A percentile compares a stretch with the other conserved stretches of the same genome.
Evolutionary conservation across 2,888 invertebrate species (phyloP).

Genomic region (Drosophila kanekoi): DNA sequence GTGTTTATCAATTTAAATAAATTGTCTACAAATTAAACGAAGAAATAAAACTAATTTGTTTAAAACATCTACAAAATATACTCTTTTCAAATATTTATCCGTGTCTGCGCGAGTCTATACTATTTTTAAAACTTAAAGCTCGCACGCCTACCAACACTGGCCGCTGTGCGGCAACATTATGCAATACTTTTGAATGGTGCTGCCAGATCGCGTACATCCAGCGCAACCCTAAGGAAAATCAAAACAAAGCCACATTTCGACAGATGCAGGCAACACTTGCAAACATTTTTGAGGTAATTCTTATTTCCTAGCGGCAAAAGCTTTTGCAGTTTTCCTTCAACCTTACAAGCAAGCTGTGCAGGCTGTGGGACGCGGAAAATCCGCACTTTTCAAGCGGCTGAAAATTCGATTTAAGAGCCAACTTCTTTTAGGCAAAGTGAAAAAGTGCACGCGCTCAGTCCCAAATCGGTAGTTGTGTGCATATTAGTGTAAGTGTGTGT

Average conservation of each 20-base stretch:
- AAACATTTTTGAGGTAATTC: conserved; percentile 60
- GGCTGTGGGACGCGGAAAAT: conserved; percentile 48
- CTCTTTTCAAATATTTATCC: not conserved
- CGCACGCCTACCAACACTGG: conserved; percentile 26
- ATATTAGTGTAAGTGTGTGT: conserved; percentile 31
- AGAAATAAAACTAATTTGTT: not conserved
- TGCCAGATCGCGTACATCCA: conserved; percentile 36
- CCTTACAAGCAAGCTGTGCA: conserved; percentile 56
- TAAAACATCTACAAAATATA: not conserved
- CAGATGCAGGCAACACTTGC: conserved; percentile 60
- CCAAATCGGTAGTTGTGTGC: conserved; percentile 32
- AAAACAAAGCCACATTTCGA: conserved; percentile 59
- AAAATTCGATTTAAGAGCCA: conserved; percentile 65
- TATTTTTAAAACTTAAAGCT: conserved; percentile 3
- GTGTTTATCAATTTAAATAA: conserved; percentile 50
- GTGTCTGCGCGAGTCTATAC: not conserved
- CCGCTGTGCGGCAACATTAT: conserved; percentile 14
- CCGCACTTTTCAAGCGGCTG: conserved; percentile 37
- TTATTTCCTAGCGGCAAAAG: conserved; percentile 70
- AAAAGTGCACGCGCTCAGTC: conserved; percentile 47
- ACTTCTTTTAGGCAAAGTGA: conserved; percentile 43
- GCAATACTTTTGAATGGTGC: conserved; percentile 44
- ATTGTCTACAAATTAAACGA: conserved; percentile 48
- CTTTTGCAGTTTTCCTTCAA: conserved; percentile 74
- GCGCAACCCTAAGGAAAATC: conserved; percentile 55